Evolutionary conservation across 2,113 vertebrate genomes (phyloP).

Genomic region (Lycocorax pyrrhopterus): DNA sequence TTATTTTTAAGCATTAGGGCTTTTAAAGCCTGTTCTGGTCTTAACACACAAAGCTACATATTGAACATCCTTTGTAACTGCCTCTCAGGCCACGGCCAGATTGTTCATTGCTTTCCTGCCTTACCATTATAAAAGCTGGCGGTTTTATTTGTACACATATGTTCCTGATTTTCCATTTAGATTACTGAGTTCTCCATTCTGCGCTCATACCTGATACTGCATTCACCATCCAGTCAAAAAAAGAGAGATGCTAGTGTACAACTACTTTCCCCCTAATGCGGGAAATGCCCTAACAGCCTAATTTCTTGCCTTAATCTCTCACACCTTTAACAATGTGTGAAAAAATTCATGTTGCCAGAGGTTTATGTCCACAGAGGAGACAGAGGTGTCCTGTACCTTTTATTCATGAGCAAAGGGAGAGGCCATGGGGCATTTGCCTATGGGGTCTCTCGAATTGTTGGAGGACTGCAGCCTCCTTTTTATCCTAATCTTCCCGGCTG

Average conservation of each 20-base stretch:
- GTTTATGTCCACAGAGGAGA: background rate
- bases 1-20: background rate
- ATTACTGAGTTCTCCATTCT: background rate
- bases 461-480: background rate
- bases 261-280: background rate
- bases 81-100: background rate
- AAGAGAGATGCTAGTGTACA: background rate
- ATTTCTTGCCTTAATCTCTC: background rate
- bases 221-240: background rate
- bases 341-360: background rate
- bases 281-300: background rate
- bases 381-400: background rate
- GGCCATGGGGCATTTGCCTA: background rate
- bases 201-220: background rate
- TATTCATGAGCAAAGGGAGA: background rate
- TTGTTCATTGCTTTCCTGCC: background rate
- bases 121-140: background rate
- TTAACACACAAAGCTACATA: background rate
- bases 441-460: background rate
- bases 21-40: background rate
- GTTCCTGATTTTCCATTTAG: background rate
- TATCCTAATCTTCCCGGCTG: accelerated
- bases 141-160: background rate
- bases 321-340: background rate
- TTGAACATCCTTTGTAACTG: background rate